These are phyloP conservation scores for Lycodopsis pacificus DNA, from an alignment of 2,797 vertebrate species.

Conservation along the genomic window DNA sequence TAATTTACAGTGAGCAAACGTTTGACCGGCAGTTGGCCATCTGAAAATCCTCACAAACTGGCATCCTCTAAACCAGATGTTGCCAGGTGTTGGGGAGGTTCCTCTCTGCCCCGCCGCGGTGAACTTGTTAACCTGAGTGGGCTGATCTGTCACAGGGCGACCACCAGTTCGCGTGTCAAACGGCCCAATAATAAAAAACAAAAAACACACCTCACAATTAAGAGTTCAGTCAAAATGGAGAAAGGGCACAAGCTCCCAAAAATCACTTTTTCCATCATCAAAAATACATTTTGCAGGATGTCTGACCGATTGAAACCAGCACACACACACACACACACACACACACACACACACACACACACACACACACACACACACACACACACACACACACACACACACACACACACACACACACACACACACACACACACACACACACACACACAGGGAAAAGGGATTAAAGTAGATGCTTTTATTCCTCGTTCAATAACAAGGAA, in stretches of 20 bases:
- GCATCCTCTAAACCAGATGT: slow-evolving; percentile 63
- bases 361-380: not conserved
- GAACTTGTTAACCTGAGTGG: slow-evolving; percentile 25
- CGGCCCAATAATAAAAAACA: slow-evolving; percentile 8
- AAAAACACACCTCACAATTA: slow-evolving; percentile 41
- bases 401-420: not conserved
- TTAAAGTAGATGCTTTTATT: slow-evolving; percentile 22
- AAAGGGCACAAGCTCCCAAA: slow-evolving; percentile 2
- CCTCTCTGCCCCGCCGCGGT: not conserved
- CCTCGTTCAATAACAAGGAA: slow-evolving; percentile 42
- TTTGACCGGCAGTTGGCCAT: not conserved
- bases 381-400: not conserved
- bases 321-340: not conserved
- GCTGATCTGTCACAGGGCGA: slow-evolving; percentile 5
- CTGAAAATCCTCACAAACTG: slow-evolving; percentile 32
- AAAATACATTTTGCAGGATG: slow-evolving; percentile 18
- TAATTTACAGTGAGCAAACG: not conserved
- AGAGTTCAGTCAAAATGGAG: slow-evolving; percentile 29
- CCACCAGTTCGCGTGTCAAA: slow-evolving; percentile 25
- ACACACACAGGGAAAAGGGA: not conserved
- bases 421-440: not conserved
- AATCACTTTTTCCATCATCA: slow-evolving; percentile 45
- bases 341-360: not conserved
- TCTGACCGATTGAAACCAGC: slow-evolving; percentile 32
- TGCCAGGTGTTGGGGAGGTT: slow-evolving; percentile 49